Conservation (phyloP, 2,797 vertebrate species). For the Cottoperca gobio region DNA sequence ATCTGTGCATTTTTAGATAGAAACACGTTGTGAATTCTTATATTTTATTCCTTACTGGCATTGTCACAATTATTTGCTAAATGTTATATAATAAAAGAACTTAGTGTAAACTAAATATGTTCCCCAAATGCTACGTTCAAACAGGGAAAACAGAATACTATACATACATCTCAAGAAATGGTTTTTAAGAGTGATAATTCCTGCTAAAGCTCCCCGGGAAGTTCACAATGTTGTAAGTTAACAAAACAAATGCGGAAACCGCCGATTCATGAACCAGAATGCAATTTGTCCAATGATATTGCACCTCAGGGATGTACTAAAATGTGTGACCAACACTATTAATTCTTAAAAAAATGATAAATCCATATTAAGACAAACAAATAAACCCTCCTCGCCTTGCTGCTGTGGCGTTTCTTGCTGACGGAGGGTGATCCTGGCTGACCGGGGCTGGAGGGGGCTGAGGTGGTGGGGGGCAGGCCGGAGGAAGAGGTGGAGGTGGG, state of each 20-base stretch:
- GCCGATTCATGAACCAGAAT: not conserved
- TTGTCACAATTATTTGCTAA: not conserved
- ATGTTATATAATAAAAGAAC: not conserved
- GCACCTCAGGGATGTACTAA: not conserved
- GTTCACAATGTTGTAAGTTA: not conserved
- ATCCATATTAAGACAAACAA: not conserved
- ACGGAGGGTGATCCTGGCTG: constrained; percentile 96
- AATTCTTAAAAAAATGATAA: not conserved
- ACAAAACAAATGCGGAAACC: not conserved
- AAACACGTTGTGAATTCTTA: not conserved
- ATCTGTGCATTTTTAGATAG: not conserved
- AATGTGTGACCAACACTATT: not conserved
- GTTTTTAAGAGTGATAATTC: not conserved
- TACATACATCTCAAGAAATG: not conserved
- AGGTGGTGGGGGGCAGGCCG: constrained; percentile 87
- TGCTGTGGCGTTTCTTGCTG: constrained; percentile 96
- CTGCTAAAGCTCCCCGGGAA: not conserved
- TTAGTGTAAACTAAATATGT: not conserved
- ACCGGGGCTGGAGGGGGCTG: constrained; percentile 92
- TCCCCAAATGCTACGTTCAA: not conserved
- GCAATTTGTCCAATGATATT: not conserved
- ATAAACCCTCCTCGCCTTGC: constrained; percentile 68
- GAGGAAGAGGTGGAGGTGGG: constrained; percentile 79
- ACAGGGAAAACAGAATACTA: not conserved
- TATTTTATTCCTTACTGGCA: not conserved